Evolutionary conservation across 2,797 vertebrate species (phyloP).

Genomic region (Lindbergichthys nudifrons): DNA sequence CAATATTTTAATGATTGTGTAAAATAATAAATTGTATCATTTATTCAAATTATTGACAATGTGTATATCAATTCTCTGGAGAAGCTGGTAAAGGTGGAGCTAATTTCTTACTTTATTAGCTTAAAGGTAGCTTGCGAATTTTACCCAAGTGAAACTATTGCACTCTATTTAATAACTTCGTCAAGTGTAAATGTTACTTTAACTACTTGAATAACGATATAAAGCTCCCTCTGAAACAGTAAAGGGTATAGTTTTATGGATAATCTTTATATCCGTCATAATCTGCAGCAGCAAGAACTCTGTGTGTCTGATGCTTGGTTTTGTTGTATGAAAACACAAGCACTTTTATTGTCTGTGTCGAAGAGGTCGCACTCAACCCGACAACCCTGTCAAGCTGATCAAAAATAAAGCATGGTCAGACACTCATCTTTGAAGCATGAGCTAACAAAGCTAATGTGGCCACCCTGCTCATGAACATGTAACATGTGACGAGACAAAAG

Average conservation of each 20-base stretch:
- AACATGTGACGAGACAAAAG: conserved; percentile 50
- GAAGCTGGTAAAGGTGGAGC: no score
- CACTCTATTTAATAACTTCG: no score
- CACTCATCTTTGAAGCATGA: conserved; percentile 19
- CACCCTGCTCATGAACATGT: conserved; percentile 23
- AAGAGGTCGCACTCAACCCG: neutral
- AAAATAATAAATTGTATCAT: no score
- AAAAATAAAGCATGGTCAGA: neutral
- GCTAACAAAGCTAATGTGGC: conserved; percentile 14
- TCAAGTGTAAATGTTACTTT: neutral
- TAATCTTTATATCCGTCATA: neutral
- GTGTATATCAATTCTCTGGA: no score
- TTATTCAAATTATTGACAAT: no score
- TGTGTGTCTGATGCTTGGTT: neutral
- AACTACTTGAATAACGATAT: neutral
- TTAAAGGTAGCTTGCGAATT: no score
- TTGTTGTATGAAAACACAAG: neutral
- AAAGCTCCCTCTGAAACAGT: neutral
- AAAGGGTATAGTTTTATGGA: neutral
- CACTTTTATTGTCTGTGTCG: neutral
- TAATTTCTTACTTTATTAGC: no score
- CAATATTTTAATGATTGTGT: no score
- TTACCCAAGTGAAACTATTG: no score
- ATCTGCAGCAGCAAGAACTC: neutral
- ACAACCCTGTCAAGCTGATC: neutral